phyloP scores from a whole-genome alignment of 2,888 invertebrate genomes.

The Cantharis nigra region DNA sequence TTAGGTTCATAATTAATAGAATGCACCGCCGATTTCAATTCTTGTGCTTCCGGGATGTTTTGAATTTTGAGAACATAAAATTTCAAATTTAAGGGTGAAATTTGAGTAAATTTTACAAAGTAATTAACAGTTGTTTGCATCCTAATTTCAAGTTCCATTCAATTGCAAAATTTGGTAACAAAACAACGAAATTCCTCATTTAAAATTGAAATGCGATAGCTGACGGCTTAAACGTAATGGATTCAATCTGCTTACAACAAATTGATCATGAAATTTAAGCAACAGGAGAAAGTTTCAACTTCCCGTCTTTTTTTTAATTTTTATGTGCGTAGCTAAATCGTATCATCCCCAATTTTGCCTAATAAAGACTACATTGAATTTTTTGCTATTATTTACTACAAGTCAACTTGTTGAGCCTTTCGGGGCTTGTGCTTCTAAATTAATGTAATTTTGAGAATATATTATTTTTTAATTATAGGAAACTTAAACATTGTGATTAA shows the following conservation, averaged over 20 bases:
- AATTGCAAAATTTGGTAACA: not conserved
- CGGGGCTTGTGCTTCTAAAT: not conserved
- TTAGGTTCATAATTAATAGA: not conserved
- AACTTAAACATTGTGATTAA: not conserved
- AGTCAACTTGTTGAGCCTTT: not conserved
- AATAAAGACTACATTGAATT: not conserved
- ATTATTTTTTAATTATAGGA: not conserved
- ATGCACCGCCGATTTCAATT: not conserved
- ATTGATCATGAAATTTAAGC: not conserved
- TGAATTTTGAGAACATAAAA: not conserved
- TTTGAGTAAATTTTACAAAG: not conserved
- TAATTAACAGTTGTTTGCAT: not conserved
- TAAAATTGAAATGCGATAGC: not conserved
- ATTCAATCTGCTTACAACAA: not conserved
- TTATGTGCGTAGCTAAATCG: not conserved
- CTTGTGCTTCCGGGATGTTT: not conserved
- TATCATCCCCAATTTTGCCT: not conserved
- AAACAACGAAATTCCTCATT: not conserved
- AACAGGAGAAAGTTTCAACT: not conserved
- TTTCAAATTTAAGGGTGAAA: not conserved
- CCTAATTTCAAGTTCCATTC: not conserved
- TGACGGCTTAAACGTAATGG: not conserved
- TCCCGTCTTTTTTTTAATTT: too few species aligned
- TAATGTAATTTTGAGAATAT: not conserved
- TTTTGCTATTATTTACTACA: not conserved